phyloP scores from a whole-genome alignment of 2,888 invertebrate species.

The Ornithoptera priamus region DNA sequence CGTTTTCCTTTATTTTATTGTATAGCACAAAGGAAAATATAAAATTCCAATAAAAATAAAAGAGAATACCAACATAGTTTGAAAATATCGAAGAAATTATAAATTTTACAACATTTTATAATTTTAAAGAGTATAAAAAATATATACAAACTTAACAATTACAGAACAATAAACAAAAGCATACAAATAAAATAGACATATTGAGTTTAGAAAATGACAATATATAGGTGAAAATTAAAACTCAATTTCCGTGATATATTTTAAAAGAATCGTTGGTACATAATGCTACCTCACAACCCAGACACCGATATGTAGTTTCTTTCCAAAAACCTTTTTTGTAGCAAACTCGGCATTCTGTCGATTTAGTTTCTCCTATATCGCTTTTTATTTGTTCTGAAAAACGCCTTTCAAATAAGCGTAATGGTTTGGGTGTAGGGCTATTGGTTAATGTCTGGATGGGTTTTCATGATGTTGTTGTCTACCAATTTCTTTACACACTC shows the following conservation, averaged over 20 bases:
- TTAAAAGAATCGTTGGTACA: constrained; percentile 34
- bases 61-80: too few relatives aligned
- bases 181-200: too few relatives aligned
- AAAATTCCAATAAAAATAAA: too few relatives aligned
- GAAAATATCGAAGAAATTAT: too few relatives aligned
- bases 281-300: constrained; percentile 32
- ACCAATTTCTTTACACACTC: constrained; percentile 36
- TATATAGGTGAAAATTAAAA: too few relatives aligned
- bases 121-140: too few relatives aligned
- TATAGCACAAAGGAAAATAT: too few relatives aligned
- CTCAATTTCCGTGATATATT: constrained; percentile 32
- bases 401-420: constrained; percentile 31
- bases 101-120: too few relatives aligned
- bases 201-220: too few relatives aligned
- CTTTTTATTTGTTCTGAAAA: constrained; percentile 37
- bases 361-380: constrained; percentile 35
- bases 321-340: constrained; percentile 31
- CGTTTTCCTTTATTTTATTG: too few relatives aligned
- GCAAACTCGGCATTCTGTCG: constrained; percentile 36
- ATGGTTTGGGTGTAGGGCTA: constrained; percentile 37
- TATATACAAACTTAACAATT: too few relatives aligned
- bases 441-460: constrained; percentile 36
- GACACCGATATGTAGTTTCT: constrained; percentile 29
- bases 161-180: too few relatives aligned
- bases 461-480: constrained; percentile 34